Conservation (phyloP, 2,888 invertebrate genomes). For the Epinotia ramella region DNA sequence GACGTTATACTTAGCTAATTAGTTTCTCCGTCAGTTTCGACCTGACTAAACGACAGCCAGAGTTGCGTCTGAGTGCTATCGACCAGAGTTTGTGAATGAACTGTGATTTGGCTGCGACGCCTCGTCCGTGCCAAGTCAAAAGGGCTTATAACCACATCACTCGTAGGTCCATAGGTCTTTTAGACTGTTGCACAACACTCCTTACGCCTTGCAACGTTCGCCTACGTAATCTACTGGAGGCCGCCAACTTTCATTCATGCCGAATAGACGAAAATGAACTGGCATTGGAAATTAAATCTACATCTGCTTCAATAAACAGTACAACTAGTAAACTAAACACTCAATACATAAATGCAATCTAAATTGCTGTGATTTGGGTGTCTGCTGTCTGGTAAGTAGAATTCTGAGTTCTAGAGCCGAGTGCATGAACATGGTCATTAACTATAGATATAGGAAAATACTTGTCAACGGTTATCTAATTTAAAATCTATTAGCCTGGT, state of each 20-base stretch:
- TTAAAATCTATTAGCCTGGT: constrained; percentile 15
- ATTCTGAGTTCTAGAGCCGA: background rate
- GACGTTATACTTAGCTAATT: background rate
- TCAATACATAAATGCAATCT: constrained; percentile 26
- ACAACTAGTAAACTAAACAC: constrained; percentile 31
- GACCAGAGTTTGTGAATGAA: constrained; percentile 51
- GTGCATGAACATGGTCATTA: constrained; percentile 2
- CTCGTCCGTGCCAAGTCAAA: background rate
- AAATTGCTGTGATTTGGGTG: constrained; percentile 14
- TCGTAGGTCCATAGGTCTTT: background rate
- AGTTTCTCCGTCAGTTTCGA: background rate
- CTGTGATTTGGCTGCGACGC: constrained; percentile 34
- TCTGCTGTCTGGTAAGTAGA: constrained; percentile 17
- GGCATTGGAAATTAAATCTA: constrained; percentile 34
- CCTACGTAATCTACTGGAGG: constrained; percentile 77
- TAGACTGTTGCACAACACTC: background rate
- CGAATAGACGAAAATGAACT: constrained; percentile 29
- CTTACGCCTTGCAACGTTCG: constrained; percentile 79
- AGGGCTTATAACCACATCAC: background rate
- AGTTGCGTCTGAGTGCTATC: constrained; percentile 43
- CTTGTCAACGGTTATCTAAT: background rate
- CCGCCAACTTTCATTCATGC: constrained; percentile 84
- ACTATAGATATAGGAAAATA: constrained; percentile 4
- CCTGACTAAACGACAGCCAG: background rate
- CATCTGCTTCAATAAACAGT: constrained; percentile 30